These are phyloP conservation scores for Boleophthalmus pectinirostris DNA, from an alignment of 2,113 vertebrate genomes.

Conservation along the genomic window DNA sequence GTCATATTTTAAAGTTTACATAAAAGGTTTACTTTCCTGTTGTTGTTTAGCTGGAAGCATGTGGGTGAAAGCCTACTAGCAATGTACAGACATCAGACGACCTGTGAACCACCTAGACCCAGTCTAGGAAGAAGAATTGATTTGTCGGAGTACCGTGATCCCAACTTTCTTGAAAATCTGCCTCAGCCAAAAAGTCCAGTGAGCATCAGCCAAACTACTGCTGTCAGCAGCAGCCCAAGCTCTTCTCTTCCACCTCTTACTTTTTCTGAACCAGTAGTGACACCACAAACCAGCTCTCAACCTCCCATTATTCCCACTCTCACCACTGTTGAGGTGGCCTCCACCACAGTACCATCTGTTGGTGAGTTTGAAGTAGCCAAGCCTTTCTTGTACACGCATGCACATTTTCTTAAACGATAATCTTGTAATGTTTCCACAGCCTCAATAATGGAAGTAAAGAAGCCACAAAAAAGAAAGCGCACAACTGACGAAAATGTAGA, in stretches of 20 bases:
- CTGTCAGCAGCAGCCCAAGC: slow-evolving; percentile 74
- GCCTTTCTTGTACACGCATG: neutral
- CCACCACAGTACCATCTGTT: slow-evolving; percentile 54
- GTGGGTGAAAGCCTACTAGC: slow-evolving; percentile 90
- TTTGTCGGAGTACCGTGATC: slow-evolving; percentile 88
- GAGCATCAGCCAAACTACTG: slow-evolving; percentile 76
- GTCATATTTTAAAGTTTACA: neutral
- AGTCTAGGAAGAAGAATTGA: slow-evolving; percentile 90
- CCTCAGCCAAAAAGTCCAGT: slow-evolving; percentile 77
- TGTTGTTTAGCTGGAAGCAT: slow-evolving; percentile 87
- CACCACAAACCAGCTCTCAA: slow-evolving; percentile 48
- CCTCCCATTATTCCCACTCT: slow-evolving; percentile 64
- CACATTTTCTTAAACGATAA: neutral
- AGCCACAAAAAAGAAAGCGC: slow-evolving; percentile 90
- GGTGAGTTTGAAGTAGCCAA: slow-evolving; percentile 72
- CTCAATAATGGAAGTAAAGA: slow-evolving; percentile 84
- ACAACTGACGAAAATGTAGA: slow-evolving; percentile 88
- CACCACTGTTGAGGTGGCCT: slow-evolving; percentile 77
- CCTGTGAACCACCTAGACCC: slow-evolving; percentile 86
- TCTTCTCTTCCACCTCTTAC: slow-evolving; percentile 67
- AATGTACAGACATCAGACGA: slow-evolving; percentile 91
- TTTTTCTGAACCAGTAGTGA: slow-evolving; percentile 54
- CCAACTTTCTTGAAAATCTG: slow-evolving; percentile 71
- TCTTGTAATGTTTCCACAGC: slow-evolving; percentile 31
- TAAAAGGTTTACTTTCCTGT: neutral